phyloP scores from a whole-genome alignment of 1,140 invertebrate species.

The Zeugodacus cucurbitae region DNA sequence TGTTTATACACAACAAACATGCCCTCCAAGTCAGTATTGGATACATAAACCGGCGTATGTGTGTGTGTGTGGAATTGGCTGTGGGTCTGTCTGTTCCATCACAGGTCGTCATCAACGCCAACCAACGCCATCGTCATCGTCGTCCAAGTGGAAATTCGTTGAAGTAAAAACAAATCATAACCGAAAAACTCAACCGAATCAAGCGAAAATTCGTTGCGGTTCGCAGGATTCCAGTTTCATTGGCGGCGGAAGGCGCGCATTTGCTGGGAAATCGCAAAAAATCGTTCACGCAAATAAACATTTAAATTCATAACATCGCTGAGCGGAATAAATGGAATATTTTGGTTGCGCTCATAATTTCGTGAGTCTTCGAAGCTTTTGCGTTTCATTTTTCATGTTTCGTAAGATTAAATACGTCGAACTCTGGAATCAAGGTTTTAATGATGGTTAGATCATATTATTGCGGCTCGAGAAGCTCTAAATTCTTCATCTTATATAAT shows the following conservation, averaged over 20 bases:
- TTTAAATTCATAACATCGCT: not conserved
- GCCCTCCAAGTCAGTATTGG: no score
- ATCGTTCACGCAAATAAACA: constrained; percentile 10
- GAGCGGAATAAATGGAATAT: no score
- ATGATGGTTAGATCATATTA: no score
- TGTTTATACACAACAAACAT: not conserved
- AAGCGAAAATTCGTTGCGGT: constrained; percentile 11
- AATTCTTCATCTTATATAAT: no score
- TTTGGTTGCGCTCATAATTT: no score
- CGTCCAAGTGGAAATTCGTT: constrained; percentile 19
- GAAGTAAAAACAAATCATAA: constrained; percentile 35
- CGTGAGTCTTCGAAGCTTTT: no score
- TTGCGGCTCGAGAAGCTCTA: no score
- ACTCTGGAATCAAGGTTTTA: no score
- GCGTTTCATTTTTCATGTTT: no score
- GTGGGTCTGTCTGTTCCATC: not conserved
- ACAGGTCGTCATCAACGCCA: constrained; percentile 2
- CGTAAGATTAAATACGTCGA: no score
- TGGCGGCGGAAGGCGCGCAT: not conserved
- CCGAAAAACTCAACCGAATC: constrained; percentile 24
- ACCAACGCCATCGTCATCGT: not conserved
- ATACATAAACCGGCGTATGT: not conserved
- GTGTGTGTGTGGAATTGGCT: not conserved
- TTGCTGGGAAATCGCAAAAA: not conserved
- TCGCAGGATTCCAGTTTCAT: not conserved